Base-by-base conservation (phyloP, 2,888 invertebrate genomes). In the Selenia dentaria region DNA sequence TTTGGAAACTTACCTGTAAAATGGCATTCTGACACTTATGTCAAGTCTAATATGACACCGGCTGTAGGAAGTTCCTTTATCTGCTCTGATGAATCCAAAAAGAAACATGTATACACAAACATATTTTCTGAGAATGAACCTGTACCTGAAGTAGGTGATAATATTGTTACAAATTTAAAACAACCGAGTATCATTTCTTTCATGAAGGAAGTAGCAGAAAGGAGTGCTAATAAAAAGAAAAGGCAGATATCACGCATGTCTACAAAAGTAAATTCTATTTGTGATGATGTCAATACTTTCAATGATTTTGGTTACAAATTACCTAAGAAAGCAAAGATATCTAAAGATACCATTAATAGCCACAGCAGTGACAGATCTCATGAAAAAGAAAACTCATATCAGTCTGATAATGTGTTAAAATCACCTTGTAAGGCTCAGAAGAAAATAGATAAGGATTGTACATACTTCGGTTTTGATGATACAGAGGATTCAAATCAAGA, bases 1-100 rank as follows among this genome's bases (percentile, higher is more conserved):
- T 90, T 87, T 63, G 74, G 72, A 8, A 80, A 64, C 40, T 65
- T 90, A 34, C 86, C 88, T 2, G 82, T 88, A 42, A 91, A 79
- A 66, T 91, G 90, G 90, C 87, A 79, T 42, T 77, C 70, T 2
- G 86, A 90, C 48, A 74, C 84, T 3, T 85, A 89, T 65, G 73
- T 90, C 0, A 91, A 91, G 57, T 54, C 91, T 5, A 85, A 91
- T 46, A 89, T 91, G 91, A 91, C 91, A 28, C 91, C 91, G 26
- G 87, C 91, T 6, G 77, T 88, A 10, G 91, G 91, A 50, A 74
- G 81, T 41, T 90, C 90, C 3, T 90, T 84, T 41, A 74, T 88
- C 0, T 79, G 80, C 46, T 64, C 74, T 29, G 74, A 75, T 59
- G 80, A 81, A 16, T 60, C 58, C 8, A 83, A 73, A 50, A 87